Conservation (phyloP, 2,113 vertebrate species). For the Emydura subglobosa region DNA sequence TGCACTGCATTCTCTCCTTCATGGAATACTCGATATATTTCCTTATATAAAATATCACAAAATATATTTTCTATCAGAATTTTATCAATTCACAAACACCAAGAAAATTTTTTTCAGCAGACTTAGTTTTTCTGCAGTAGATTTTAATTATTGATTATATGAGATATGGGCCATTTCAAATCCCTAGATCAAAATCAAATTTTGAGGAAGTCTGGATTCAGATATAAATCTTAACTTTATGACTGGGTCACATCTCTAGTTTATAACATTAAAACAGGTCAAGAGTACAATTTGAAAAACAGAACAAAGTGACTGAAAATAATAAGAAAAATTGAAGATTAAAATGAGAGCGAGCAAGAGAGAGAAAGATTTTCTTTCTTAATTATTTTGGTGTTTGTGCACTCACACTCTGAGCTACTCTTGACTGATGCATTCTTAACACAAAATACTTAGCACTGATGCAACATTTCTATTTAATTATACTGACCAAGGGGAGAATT, state of each 20-base stretch:
- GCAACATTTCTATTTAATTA: accelerated
- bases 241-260: neutral
- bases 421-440: accelerated
- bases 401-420: accelerated
- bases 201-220: accelerated
- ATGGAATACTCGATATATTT: neutral
- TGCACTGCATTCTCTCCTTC: neutral
- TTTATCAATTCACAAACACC: accelerated
- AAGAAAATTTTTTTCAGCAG: neutral
- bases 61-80: neutral
- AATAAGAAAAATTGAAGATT: neutral
- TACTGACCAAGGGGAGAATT: neutral
- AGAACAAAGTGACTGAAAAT: accelerated
- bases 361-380: neutral
- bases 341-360: too few relatives aligned
- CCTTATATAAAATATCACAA: accelerated
- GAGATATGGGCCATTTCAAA: accelerated
- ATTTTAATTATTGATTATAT: neutral
- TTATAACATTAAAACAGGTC: accelerated
- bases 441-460: neutral
- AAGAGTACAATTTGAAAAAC: neutral
- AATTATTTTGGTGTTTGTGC: too few relatives aligned
- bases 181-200: neutral
- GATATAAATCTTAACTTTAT: neutral
- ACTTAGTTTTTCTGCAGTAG: accelerated